Evolutionary conservation across 2,888 invertebrate species (phyloP), one percentile per base, ranked within the genome.

Genomic region (Parnassius glacialis): DNA sequence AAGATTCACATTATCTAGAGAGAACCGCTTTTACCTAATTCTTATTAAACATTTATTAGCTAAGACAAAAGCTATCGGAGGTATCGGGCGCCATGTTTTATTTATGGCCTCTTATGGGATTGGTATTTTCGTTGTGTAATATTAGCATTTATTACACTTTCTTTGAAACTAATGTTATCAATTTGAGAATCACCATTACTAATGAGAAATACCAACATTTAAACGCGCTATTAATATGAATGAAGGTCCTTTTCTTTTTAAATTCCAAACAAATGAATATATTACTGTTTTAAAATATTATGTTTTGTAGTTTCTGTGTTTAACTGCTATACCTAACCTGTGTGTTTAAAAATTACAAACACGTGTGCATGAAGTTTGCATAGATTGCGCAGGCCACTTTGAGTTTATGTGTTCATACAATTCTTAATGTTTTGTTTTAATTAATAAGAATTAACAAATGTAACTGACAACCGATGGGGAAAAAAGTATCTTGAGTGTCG

Each of bases 31-130:
- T 83, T 84, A 84, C 83, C 87, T 88, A 89, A 89, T 88, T 89
- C 88, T 82, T 89, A 90, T 87, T 88, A 90, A 90, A 89, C 87
- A 90, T 90, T 90, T 90, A 91, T 90, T 90, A 84, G 83, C 89
- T 89, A 86, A 89, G 83, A 85, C 81, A 84, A 87, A 82, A 83
- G 84, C 86, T 83, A 89, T 90, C 79, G 81, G 73, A 81, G 80
- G 84, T 83, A 85, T 82, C 78, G 76, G 74, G 61, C 72, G 71
- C 78, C 64, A 87, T 91, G 89, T 88, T 87, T 90, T 90, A 90
- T 91, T 90, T 90, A 90, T 87, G 78, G 81, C 77, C 81, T 78
- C 80, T 85, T 85, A 86, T 82, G 79, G 79, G 84, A 88, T 87
- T 88, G 84, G 81, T 84, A 80, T 83, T 81, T 81, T 76, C 78